These are phyloP conservation scores for Rhamnusium bicolor DNA, from an alignment of 2,888 invertebrate species.

Conservation along the genomic window DNA sequence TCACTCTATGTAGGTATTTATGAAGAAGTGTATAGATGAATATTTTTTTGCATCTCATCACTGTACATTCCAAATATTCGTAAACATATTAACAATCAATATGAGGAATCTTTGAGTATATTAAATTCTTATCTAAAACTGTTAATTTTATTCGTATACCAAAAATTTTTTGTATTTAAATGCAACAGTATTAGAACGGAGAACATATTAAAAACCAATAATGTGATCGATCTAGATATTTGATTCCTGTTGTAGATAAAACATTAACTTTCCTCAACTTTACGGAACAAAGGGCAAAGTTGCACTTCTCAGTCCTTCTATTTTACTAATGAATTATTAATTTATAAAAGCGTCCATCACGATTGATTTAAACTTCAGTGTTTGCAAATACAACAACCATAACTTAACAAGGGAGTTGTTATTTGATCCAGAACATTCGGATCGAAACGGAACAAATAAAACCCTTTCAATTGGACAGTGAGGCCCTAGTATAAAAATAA, in stretches of 20 bases:
- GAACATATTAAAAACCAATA: not conserved
- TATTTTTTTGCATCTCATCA: no score
- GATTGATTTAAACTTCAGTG: conserved; percentile 37
- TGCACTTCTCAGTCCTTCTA: conserved; percentile 37
- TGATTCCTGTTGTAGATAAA: not conserved
- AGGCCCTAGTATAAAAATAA: not conserved
- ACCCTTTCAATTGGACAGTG: not conserved
- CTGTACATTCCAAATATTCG: no score
- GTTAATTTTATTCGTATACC: no score
- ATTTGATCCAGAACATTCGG: conserved; percentile 1
- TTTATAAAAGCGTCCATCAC: conserved; percentile 39
- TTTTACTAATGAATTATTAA: conserved; percentile 40
- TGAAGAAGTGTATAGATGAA: no score
- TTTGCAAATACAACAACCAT: conserved; percentile 31
- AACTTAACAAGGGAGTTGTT: conserved; percentile 3
- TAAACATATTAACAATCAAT: no score
- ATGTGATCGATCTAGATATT: not conserved
- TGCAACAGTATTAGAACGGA: no score
- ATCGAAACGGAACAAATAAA: not conserved
- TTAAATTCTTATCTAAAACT: no score
- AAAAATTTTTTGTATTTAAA: no score
- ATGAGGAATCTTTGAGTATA: no score
- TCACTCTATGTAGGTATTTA: no score
- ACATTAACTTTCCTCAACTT: not conserved
- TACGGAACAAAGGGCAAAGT: conserved; percentile 32